Conservation (phyloP, 2,113 vertebrate genomes). For the Machaerirhynchus nigripectus region DNA sequence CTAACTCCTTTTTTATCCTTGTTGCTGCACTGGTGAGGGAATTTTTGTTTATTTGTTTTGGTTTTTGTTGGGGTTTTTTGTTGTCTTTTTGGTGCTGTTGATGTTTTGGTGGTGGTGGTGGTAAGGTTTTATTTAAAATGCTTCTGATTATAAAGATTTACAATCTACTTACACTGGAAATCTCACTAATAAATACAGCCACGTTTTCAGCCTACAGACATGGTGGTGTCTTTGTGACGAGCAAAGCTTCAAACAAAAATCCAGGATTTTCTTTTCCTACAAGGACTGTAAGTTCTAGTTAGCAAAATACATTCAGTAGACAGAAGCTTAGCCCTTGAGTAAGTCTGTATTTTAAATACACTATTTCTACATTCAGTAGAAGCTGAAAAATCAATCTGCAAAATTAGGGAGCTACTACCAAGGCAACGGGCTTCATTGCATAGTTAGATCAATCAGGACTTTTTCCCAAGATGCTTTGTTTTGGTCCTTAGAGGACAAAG, state of each 20-base stretch:
- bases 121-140: neutral
- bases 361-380: neutral
- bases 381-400: neutral
- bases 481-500: neutral
- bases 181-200: neutral
- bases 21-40: neutral
- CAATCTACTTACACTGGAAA: neutral
- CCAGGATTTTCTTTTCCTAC: neutral
- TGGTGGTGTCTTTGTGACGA: neutral
- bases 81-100: neutral
- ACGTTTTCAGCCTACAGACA: neutral
- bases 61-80: neutral
- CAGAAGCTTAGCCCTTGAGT: neutral
- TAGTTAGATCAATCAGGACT: neutral
- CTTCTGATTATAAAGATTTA: neutral
- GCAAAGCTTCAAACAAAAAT: neutral
- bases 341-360: neutral
- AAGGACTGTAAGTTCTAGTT: neutral
- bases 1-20: neutral
- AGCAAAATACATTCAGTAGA: neutral
- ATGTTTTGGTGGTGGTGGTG: neutral
- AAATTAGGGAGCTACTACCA: neutral
- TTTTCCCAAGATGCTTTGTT: neutral
- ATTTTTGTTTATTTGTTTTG: neutral
- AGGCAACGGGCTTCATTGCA: neutral